Conservation (phyloP, 2,113 vertebrate species). For the Lonchura striata region DNA sequence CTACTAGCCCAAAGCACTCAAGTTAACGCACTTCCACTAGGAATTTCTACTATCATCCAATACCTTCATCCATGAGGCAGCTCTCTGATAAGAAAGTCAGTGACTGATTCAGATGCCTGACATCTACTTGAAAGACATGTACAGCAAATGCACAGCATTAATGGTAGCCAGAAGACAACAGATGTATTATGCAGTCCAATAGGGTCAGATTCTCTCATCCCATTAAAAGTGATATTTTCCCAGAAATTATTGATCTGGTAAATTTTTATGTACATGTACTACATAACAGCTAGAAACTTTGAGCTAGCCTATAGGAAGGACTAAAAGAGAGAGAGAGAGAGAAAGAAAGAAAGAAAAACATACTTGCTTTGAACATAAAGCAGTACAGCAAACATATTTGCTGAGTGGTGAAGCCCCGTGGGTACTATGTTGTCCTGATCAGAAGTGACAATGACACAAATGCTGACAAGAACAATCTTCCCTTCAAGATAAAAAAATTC, state of each 20-base stretch:
- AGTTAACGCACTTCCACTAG: not conserved
- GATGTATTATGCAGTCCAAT: not conserved
- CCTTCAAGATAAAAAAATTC: not conserved
- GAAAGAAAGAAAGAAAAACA: accelerated
- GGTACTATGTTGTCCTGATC: not conserved
- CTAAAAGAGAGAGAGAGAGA: not conserved
- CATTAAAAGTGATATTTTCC: not conserved
- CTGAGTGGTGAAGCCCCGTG: not conserved
- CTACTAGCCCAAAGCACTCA: not conserved
- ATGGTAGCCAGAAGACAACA: not conserved
- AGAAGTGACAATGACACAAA: not conserved
- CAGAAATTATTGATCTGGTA: not conserved
- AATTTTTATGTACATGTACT: not conserved
- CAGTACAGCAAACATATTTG: not conserved
- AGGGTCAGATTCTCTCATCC: not conserved
- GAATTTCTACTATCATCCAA: not conserved
- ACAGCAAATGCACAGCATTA: not conserved
- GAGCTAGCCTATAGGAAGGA: not conserved
- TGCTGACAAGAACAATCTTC: not conserved
- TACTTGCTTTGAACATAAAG: not conserved
- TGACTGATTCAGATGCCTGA: not conserved
- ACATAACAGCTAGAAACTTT: not conserved
- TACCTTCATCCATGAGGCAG: not conserved
- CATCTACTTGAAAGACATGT: not conserved
- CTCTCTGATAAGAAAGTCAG: not conserved